Conservation (phyloP, 2,888 invertebrate species). For the Macrophya alboannulata region DNA sequence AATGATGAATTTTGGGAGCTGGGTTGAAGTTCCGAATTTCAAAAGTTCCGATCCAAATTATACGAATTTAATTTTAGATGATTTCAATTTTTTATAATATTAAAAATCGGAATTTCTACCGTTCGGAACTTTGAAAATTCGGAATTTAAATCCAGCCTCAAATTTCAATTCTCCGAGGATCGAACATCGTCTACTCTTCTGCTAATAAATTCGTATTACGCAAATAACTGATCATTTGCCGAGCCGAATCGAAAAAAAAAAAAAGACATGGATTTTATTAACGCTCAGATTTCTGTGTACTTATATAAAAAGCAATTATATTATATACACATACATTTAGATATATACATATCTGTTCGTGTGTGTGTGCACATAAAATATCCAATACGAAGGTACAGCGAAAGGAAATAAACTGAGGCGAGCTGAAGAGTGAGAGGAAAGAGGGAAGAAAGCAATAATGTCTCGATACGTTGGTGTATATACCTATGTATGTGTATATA, state of each 20-base stretch:
- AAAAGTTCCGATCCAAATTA: too few species aligned
- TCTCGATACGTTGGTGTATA: not conserved
- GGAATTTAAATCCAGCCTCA: too few species aligned
- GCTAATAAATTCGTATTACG: not conserved
- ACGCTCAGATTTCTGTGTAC: not conserved
- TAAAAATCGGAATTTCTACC: too few species aligned
- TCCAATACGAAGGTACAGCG: not conserved
- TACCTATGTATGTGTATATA: not conserved
- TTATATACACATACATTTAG: not conserved
- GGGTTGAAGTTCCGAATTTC: too few species aligned
- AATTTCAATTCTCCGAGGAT: not conserved
- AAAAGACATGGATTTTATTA: not conserved
- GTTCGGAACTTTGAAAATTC: too few species aligned
- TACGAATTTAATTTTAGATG: too few species aligned
- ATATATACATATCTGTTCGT: not conserved
- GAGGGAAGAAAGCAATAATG: slow-evolving; percentile 37
- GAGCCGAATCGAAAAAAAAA: not conserved
- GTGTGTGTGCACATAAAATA: not conserved
- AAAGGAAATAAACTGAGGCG: slow-evolving; percentile 13
- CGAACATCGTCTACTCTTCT: not conserved
- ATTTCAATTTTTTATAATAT: too few species aligned
- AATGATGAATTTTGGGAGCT: not conserved
- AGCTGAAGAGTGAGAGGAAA: not conserved
- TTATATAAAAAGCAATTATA: slow-evolving; percentile 1
- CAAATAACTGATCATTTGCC: not conserved